phyloP scores from a whole-genome alignment of 2,113 vertebrate species.

The Myotis davidii region DNA sequence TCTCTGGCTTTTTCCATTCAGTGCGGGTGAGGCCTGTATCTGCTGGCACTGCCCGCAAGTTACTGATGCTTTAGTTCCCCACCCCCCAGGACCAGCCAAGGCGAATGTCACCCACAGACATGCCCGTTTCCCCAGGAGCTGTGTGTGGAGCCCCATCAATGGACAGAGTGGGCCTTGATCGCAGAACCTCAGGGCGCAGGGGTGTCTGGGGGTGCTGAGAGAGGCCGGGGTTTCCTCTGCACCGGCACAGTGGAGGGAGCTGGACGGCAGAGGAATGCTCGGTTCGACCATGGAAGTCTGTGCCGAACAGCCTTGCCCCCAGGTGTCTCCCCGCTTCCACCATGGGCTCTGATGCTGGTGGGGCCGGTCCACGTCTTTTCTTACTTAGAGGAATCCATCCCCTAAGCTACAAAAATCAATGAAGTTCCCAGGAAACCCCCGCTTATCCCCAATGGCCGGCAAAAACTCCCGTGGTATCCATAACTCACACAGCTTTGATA shows the following conservation, averaged over 20 bases:
- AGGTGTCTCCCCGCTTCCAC: neutral
- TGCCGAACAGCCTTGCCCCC: neutral
- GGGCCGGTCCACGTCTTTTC: neutral
- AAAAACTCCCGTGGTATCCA: neutral
- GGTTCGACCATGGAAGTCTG: neutral
- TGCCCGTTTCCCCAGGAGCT: neutral
- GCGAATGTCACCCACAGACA: neutral
- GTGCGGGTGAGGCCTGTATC: neutral
- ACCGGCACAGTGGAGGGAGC: neutral
- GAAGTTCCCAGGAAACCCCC: neutral
- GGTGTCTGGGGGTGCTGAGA: neutral
- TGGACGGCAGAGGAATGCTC: too few species aligned
- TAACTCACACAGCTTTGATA: neutral
- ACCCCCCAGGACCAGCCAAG: neutral
- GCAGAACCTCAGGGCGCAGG: accelerated
- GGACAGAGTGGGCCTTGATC: neutral
- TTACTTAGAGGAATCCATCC: neutral
- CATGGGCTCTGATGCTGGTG: accelerated
- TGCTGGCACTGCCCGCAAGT: neutral
- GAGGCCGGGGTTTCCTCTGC: neutral
- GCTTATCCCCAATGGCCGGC: neutral
- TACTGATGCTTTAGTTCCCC: neutral
- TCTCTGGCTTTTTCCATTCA: neutral
- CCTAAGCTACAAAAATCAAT: neutral
- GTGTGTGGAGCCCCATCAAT: too few species aligned